phyloP scores from a whole-genome alignment of 1,140 invertebrate species.

The Phymorhynchus buccinoides region DNA sequence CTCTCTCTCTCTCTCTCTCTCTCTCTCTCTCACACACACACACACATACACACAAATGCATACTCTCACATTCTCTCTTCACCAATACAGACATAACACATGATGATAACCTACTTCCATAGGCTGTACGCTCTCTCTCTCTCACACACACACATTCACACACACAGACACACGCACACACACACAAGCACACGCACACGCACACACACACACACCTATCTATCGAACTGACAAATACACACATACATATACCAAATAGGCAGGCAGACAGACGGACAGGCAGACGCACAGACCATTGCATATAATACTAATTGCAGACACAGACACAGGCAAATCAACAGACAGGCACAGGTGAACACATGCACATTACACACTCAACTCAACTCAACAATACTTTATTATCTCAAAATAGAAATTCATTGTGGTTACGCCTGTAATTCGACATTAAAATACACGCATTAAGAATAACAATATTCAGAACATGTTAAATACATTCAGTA shows the following conservation, averaged over 20 bases:
- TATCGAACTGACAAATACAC: too few relatives aligned
- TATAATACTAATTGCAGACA: not conserved
- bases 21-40: not conserved
- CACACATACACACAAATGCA: not conserved
- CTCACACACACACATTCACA: not conserved
- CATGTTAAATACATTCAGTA: too few relatives aligned
- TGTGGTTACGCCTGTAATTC: too few relatives aligned
- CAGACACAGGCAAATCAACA: not conserved
- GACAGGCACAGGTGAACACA: not conserved
- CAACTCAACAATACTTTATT: too few relatives aligned
- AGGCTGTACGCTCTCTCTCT: conserved; percentile 3
- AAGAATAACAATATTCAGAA: not conserved
- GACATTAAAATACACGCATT: too few relatives aligned
- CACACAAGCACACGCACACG: too few relatives aligned
- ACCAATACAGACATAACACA: too few relatives aligned
- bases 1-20: too few relatives aligned
- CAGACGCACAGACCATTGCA: not conserved
- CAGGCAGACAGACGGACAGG: not conserved
- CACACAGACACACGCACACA: not conserved
- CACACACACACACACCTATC: not conserved
- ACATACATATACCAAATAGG: not conserved
- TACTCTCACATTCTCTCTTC: too few relatives aligned
- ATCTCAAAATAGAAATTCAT: too few relatives aligned
- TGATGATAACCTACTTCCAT: not conserved
- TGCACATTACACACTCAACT: not conserved